Base-by-base conservation (phyloP, 2,888 invertebrate genomes). In the Smittia sp. region DNA sequence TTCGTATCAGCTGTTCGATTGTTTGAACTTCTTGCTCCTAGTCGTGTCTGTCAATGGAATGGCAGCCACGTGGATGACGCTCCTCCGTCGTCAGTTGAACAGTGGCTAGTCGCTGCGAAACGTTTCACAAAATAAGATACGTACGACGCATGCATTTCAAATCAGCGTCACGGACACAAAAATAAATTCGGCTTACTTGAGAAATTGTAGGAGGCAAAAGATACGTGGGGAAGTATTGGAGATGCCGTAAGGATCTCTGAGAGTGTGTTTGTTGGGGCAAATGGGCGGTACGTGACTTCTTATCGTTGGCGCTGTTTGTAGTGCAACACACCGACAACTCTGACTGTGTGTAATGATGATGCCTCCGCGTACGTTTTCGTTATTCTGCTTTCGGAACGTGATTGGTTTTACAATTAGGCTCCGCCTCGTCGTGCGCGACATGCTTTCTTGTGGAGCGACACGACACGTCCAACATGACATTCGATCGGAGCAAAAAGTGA, bases 401-500 rank as follows among this genome's bases (percentile, higher is more conserved):
- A 75, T 76, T 76, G 76, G 76, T 75, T 76, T 76, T 74, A 70
- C 62, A 76, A 76, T 75, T 67, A 76, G 76, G 76, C 77, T 77
- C 77, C 77, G 77, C 77, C 77, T 77, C 20, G 58, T 46, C 15
- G 46, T 46, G 46, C 18, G 58, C 22, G 58, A 58, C 58, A 58
- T 22, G 58, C 58, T 58, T 22, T 58, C 9, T 18, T 18, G 18
- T 18, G 58, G n/a, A 58, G 69, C 69, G 69, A 69, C 69, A 69
- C 54, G 18, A 69, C 69, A 69, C 52, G 69, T 54, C 18, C 54
- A 22, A 69, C 32, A 52, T 69, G 25, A 69, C 41, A 41, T 25
- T 65, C 32, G 62, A 1, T 27, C 25, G 24, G 1, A 6, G 62
- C 22, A 13, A 1, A 25, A 46, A 46, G 15, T n/a, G 46, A 46